Evolutionary conservation across 2,113 vertebrate species (phyloP).

Genomic region (Porphyrio hochstetteri): DNA sequence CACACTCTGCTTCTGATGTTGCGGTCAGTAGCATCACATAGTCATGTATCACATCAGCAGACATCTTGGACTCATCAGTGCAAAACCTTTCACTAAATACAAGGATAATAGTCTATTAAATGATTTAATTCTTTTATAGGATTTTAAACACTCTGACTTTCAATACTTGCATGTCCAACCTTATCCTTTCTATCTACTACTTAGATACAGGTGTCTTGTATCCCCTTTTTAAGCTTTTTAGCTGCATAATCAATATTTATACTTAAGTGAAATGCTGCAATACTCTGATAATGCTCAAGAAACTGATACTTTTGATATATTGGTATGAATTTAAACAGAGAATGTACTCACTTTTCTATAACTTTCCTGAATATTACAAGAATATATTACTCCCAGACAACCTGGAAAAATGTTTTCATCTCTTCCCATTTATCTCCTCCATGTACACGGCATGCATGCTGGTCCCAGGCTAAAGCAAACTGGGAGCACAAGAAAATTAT

Average conservation of each 20-base stretch:
- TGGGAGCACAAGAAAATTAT: neutral
- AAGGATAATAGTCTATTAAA: neutral
- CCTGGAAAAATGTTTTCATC: neutral
- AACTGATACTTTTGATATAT: neutral
- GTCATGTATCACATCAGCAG: neutral
- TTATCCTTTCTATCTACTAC: neutral
- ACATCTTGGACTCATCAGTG: neutral
- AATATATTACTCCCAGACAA: neutral
- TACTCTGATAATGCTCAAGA: neutral
- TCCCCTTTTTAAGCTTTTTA: neutral
- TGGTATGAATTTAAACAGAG: neutral
- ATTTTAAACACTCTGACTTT: neutral
- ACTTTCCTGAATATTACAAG: neutral
- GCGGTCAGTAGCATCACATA: neutral
- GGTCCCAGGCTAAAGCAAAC: neutral
- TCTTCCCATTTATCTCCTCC: neutral
- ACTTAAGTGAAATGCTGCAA: neutral
- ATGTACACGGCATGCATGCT: accelerated
- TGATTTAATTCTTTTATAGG: neutral
- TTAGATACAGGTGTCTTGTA: neutral
- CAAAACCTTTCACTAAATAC: neutral
- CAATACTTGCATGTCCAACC: neutral
- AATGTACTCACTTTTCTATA: neutral
- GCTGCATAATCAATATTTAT: neutral
- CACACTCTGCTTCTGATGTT: neutral